Conservation (phyloP, 2,113 vertebrate species). For the Ctenomys sociabilis region DNA sequence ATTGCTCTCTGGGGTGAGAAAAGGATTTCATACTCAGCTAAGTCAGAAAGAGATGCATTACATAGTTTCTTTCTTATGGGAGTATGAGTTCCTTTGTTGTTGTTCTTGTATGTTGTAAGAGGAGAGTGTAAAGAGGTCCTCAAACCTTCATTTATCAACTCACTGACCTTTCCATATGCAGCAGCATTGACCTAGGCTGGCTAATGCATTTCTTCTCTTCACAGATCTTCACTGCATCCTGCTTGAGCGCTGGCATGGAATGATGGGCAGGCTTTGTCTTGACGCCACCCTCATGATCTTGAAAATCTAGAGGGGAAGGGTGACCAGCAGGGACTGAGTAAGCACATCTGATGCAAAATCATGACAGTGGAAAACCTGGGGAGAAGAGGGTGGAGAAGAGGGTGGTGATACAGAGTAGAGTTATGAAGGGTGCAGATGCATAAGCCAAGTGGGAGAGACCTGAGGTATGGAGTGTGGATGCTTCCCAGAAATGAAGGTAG, state of each 20-base stretch:
- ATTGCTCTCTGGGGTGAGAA: neutral
- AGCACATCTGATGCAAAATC: neutral
- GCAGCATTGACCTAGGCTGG: too few relatives aligned
- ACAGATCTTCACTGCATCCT: neutral
- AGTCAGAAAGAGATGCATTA: neutral
- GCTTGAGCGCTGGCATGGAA: neutral
- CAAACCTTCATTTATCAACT: neutral
- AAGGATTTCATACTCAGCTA: neutral
- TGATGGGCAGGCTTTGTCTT: neutral
- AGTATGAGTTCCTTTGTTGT: neutral
- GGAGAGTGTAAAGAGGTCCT: neutral
- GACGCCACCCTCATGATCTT: neutral
- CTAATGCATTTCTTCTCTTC: neutral
- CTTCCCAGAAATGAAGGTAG: neutral
- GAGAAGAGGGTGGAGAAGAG: neutral
- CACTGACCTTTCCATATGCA: neutral
- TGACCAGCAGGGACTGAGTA: too few relatives aligned
- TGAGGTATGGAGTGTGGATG: neutral
- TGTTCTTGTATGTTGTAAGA: neutral
- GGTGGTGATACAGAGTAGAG: too few relatives aligned
- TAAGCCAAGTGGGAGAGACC: fast-evolving
- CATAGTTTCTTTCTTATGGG: neutral
- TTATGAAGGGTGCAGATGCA: neutral
- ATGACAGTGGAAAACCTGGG: fast-evolving
- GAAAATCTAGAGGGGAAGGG: neutral